Evolutionary conservation across 2,888 invertebrate species (phyloP), one percentile per base, ranked within the genome.

Genomic region (Nesidiocoris tenuis): DNA sequence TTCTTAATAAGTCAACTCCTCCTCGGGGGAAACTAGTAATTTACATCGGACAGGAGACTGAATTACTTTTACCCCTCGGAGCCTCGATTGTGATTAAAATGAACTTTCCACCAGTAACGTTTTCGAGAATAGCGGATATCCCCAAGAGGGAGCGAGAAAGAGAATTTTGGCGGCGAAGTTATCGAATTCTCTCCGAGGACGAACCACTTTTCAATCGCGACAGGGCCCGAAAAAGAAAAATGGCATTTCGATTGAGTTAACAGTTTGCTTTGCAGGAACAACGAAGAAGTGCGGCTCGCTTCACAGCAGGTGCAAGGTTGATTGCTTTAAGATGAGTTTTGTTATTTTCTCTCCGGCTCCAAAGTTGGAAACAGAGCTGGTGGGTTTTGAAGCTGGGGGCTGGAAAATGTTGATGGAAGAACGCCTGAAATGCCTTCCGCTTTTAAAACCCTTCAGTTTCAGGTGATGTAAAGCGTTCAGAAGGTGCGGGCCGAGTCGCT

Each of bases 241-340:
- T 75, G 75, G 75, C 75, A 75, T 75, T 67, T 67, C 63, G 64
- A 75, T 75, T 66, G 75, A 75, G 75, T 75, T 75, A 75, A 61
- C 72, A 72, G 72, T 72, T 72, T 63, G 72, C 21, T 71, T 39
- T 39, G 39, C 39, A 39, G 39, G 39, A 39, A 39, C 39, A 39
- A 39, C 12, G 39, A 12, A 39, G 39, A 39, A 39, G 12, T 39
- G 39, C 12, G 39, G 39, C 12, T 12, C 3, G 39, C 39, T 39
- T 39, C 39, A 7, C 39, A 12, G 39, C 75, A 75, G 75, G 75
- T 75, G 75, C 75, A 75, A 39, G 39, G 75, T 75, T 75, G 75
- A 75, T 75, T 75, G 75, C 75, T 75, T 75, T 67, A 75, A 75
- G 75, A 75, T 75, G 75, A 75, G 75, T 75, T 75, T 75, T 65